Evolutionary conservation across 2,888 invertebrate genomes (phyloP).

Genomic region (Trichopoda pennipes): DNA sequence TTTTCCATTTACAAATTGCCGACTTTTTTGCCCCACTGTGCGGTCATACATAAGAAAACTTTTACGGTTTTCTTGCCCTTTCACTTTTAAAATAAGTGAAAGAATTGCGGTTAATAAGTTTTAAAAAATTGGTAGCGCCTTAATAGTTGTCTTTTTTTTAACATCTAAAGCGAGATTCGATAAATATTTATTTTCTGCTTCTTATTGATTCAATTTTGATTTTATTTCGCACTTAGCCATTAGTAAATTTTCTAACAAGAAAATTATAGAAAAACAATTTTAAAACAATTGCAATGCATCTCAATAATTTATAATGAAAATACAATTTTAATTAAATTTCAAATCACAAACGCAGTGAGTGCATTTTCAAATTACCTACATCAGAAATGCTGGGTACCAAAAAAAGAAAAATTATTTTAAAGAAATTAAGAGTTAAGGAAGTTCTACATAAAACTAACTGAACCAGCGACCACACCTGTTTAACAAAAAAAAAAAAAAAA

Average conservation of each 20-base stretch:
- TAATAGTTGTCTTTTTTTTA: slow-evolving; percentile 1
- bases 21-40: no score
- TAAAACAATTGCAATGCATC: background rate
- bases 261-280: background rate
- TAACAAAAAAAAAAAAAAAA: no score
- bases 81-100: no score
- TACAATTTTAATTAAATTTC: background rate
- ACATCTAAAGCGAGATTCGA: background rate
- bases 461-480: background rate
- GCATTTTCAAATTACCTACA: no score
- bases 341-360: no score
- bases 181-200: slow-evolving; percentile 1
- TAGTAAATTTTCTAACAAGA: slow-evolving; percentile 41
- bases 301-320: background rate
- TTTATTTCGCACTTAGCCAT: slow-evolving; percentile 64
- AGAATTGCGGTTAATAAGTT: no score
- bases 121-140: background rate
- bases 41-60: no score
- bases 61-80: no score
- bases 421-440: background rate
- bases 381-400: no score
- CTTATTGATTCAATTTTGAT: slow-evolving; percentile 15
- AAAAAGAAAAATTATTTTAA: no score
- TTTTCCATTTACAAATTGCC: no score
- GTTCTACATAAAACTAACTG: background rate